Conservation (phyloP, 2,888 invertebrate species). For the Brachyopa scutellaris region DNA sequence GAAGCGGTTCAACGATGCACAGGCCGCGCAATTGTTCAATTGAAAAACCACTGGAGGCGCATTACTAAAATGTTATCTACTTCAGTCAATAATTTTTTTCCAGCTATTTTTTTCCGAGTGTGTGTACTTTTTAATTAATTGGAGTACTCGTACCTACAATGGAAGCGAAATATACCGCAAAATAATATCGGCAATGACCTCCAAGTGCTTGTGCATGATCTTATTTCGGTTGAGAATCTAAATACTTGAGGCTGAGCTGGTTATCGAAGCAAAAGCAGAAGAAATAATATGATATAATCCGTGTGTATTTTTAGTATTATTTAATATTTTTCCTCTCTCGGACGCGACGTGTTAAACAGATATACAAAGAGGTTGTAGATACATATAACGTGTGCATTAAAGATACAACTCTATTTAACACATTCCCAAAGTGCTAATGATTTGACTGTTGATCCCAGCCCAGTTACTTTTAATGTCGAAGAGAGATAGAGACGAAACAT, state of each 20-base stretch:
- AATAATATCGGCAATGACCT: constrained; percentile 13
- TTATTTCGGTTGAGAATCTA: constrained; percentile 8
- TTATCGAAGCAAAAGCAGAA: constrained; percentile 29
- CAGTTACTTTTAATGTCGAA: not conserved
- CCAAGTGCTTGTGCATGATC: constrained; percentile 28
- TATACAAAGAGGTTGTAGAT: constrained; percentile 18
- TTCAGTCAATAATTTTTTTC: constrained; percentile 7
- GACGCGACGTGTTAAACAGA: constrained; percentile 22
- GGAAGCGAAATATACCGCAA: not conserved
- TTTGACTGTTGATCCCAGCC: constrained; percentile 25
- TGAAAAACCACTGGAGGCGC: constrained; percentile 2
- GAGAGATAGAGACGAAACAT: not conserved
- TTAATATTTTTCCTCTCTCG: not conserved
- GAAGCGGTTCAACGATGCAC: not conserved
- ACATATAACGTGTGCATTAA: not conserved
- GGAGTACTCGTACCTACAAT: no score
- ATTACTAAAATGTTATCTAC: not conserved
- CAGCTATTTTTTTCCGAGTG: constrained; percentile 9
- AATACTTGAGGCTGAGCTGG: constrained; percentile 39
- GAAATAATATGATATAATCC: constrained; percentile 47
- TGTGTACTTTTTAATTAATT: not conserved
- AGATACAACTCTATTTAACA: constrained; percentile 28
- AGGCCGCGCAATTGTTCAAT: constrained; percentile 13
- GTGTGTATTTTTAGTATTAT: not conserved
- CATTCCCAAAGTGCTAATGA: constrained; percentile 42